A percentile compares a stretch with the other conserved stretches of the same genome.
phyloP scores from a whole-genome alignment of 2,888 invertebrate genomes.

The Trichopria drosophilae region DNA sequence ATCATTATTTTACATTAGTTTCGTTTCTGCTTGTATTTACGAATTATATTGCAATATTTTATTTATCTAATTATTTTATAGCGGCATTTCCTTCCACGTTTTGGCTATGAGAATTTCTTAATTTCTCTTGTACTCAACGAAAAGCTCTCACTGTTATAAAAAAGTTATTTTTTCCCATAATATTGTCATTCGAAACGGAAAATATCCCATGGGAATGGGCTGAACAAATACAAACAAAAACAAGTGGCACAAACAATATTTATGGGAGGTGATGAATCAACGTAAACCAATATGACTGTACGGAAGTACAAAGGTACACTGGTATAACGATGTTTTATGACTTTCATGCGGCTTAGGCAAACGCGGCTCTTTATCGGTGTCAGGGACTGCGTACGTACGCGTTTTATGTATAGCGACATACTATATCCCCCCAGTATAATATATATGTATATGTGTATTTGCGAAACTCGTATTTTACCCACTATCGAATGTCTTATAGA shows the following conservation, averaged over 20 bases:
- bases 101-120: not conserved
- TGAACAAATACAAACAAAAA: no score
- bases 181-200: no score
- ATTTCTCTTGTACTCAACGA: not conserved
- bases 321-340: constrained; percentile 12
- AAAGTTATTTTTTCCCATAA: not conserved
- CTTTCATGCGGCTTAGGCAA: constrained; percentile 32
- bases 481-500: no score
- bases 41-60: no score
- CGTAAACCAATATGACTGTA: not conserved
- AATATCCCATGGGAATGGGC: no score
- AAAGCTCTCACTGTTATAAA: not conserved
- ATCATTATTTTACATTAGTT: no score
- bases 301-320: not conserved
- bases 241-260: no score
- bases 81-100: no score
- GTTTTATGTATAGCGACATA: not conserved
- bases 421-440: no score
- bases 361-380: constrained; percentile 36
- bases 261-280: no score
- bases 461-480: constrained; percentile 29
- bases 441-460: not conserved
- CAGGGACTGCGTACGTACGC: constrained; percentile 30
- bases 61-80: no score
- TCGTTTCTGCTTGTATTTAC: no score